Percentiles rank a stretch among this genome's conserved stretches.
phyloP scores from a whole-genome alignment of 2,113 vertebrate genomes.

The Lethenteron camtschaticum region DNA sequence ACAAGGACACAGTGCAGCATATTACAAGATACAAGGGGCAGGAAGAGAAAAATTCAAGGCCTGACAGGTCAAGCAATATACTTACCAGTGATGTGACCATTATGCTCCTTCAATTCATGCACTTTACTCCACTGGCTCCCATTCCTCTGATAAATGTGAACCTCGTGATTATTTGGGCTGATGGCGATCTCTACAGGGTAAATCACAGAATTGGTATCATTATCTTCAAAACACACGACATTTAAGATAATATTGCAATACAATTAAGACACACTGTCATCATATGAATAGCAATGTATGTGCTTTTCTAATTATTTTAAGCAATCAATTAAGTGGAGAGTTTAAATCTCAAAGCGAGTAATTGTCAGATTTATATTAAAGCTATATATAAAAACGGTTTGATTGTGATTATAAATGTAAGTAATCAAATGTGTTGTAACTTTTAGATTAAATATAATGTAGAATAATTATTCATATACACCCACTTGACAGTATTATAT shows the following conservation, averaged over 20 bases:
- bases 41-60: no score
- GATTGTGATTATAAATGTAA: no score
- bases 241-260: background rate
- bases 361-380: background rate
- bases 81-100: conserved; percentile 91
- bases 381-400: background rate
- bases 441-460: no score
- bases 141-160: conserved; percentile 94
- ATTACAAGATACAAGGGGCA: no score
- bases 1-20: no score
- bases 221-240: background rate
- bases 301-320: no score
- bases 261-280: no score
- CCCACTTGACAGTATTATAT: no score
- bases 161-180: conserved; percentile 96
- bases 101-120: conserved; percentile 93
- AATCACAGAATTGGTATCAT: conserved; percentile 1
- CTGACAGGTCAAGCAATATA: background rate
- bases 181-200: conserved; percentile 61
- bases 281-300: no score
- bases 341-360: background rate
- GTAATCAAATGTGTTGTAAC: no score
- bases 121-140: conserved; percentile 86
- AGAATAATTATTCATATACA: no score
- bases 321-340: no score